Evolutionary conservation across 2,797 vertebrate genomes (phyloP).

Genomic region (Sebastes trivittatus): DNA sequence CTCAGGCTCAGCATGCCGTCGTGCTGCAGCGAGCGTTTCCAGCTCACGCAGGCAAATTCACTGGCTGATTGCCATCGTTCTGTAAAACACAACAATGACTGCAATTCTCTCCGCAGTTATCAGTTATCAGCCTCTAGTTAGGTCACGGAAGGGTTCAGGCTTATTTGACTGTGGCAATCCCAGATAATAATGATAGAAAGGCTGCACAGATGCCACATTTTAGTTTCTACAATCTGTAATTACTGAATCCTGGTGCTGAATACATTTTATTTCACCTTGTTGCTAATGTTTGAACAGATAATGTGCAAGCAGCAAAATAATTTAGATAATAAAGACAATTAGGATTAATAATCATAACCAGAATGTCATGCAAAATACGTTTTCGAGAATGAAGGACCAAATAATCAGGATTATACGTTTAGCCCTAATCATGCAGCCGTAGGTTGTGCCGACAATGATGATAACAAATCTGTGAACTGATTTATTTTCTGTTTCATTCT

Average conservation of each 20-base stretch:
- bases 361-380: not conserved
- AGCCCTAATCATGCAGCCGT: slow-evolving; percentile 23
- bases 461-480: slow-evolving; percentile 58
- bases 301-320: not conserved
- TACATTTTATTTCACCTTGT: not conserved
- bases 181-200: slow-evolving; percentile 1
- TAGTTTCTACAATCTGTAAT: not conserved
- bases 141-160: slow-evolving; percentile 30
- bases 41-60: slow-evolving; percentile 50
- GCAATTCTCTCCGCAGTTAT: slow-evolving; percentile 29
- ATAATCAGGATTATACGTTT: slow-evolving; percentile 51
- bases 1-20: slow-evolving; percentile 43
- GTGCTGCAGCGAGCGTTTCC: slow-evolving; percentile 37
- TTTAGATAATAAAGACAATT: slow-evolving; percentile 1
- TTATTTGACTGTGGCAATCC: slow-evolving; percentile 15
- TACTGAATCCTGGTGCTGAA: not conserved
- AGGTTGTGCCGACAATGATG: slow-evolving; percentile 24
- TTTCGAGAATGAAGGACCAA: not conserved
- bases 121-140: slow-evolving; percentile 22
- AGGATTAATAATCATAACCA: slow-evolving; percentile 3
- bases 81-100: slow-evolving; percentile 48
- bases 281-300: not conserved
- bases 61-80: slow-evolving; percentile 48
- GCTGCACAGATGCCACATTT: not conserved
- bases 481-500: slow-evolving; percentile 60